Percentiles rank a stretch among this genome's conserved stretches.
phyloP scores from a whole-genome alignment of 2,113 vertebrate genomes.

The Varanus salvator region DNA sequence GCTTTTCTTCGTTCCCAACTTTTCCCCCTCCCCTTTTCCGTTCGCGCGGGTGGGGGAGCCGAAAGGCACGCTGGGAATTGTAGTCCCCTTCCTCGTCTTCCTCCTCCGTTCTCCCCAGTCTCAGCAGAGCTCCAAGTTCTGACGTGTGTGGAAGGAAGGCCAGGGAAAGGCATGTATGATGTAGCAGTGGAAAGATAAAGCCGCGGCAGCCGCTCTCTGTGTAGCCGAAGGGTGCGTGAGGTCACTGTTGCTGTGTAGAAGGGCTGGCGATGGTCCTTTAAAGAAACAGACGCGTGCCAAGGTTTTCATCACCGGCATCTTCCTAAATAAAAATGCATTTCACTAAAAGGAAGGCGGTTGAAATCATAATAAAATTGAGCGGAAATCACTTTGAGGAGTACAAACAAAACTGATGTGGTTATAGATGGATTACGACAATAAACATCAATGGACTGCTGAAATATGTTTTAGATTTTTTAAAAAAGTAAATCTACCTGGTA shows the following conservation, averaged over 20 bases:
- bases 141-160: neutral
- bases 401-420: neutral
- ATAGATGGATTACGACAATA: neutral
- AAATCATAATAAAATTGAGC: neutral
- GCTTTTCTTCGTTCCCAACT: neutral
- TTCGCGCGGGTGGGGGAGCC: slow-evolving; percentile 18
- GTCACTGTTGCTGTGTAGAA: neutral
- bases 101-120: too few species aligned
- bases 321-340: neutral
- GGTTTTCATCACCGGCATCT: neutral
- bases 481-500: neutral
- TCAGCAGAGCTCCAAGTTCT: too few species aligned
- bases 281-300: neutral
- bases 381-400: neutral
- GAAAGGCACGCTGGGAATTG: slow-evolving; percentile 56
- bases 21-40: neutral
- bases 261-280: neutral
- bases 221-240: neutral
- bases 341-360: neutral
- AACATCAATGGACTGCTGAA: neutral
- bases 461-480: neutral
- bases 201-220: neutral
- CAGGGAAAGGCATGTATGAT: rapidly evolving
- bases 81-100: slow-evolving; percentile 32
- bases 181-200: neutral